A percentile compares a stretch with the other conserved stretches of the same genome.
Conservation (phyloP, 2,797 vertebrate species). For the Xenopus petersii region DNA sequence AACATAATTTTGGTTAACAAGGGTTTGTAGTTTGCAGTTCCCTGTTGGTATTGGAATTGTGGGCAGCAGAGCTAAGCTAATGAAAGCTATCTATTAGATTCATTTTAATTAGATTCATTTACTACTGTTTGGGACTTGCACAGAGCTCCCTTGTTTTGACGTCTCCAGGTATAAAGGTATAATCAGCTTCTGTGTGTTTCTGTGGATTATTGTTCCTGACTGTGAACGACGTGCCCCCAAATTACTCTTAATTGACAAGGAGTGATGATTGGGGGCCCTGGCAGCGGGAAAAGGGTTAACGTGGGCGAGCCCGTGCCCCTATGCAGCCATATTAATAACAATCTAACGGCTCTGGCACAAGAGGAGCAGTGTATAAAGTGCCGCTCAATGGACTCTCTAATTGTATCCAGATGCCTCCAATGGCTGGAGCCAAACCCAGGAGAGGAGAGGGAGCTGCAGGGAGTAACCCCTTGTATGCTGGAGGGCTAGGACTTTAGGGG, state of each 20-base stretch:
- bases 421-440: conserved; percentile 17
- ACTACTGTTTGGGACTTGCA: not conserved
- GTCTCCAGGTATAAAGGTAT: too few species aligned
- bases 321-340: conserved; percentile 30
- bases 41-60: too few species aligned
- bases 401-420: conserved; percentile 37
- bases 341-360: conserved; percentile 37
- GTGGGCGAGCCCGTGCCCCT: not conserved
- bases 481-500: not conserved
- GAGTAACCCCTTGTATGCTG: conserved; percentile 20
- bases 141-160: not conserved
- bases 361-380: conserved; percentile 33
- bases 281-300: conserved; percentile 7
- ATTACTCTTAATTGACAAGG: too few species aligned
- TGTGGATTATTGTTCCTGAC: conserved; percentile 15
- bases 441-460: not conserved
- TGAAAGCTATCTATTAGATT: too few species aligned
- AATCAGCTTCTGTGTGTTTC: not conserved
- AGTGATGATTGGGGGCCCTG: too few species aligned
- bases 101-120: too few species aligned
- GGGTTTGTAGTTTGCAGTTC: too few species aligned
- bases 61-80: too few species aligned
- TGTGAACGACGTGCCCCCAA: not conserved
- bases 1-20: too few species aligned
- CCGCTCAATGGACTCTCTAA: conserved; percentile 33